Base-by-base conservation (phyloP, 2,797 vertebrate genomes). In the Strix occidentalis region DNA sequence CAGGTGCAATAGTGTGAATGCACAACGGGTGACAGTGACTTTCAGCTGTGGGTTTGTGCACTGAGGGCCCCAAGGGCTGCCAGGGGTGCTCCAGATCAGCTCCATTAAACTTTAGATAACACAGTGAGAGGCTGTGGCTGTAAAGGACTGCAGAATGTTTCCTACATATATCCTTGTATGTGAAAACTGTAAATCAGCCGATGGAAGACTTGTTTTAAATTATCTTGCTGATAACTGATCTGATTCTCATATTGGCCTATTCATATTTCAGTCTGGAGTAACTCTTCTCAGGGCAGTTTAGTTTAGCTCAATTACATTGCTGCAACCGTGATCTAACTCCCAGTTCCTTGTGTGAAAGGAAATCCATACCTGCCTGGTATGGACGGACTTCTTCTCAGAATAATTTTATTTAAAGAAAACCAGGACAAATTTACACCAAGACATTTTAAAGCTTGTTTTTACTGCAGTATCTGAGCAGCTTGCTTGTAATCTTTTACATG, bases 1-100 rank as follows among this genome's bases (percentile, higher is more conserved):
- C 91, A 96, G 95, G 91, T 96, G 92, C 95, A 81, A 16, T 26
- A 9, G 74, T 78, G 84, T 31, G 89, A 86, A 53, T 13, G 69
- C 83, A n/a, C 77, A 8, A 78, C 2, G 7, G 75, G 82, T 84
- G 88, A 94, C 66, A 88, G 81, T 50, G 84, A 90, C 90, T 93
- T 85, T 64, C 45, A 84, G 78, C 77, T 58, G 84, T 0, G 37
- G 48, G 33, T 77, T 25, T 61, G 65, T 53, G 78, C 19, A 1
- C 61, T 3, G 43, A 51, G 71, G 33, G 37, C 41, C 75, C 66
- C 16, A 1, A 13, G 53, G 41, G 57, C 11, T 16, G 61, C 46
- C 41, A 46, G 74, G 58, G 70, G 21, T 26, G 84, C 72, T 65
- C 87, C 87, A 37, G 29, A 37, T 54, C 16, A 43, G 37, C 58